Evolutionary conservation across 2,113 vertebrate genomes (phyloP).

Genomic region (Eonycteris spelaea): DNA sequence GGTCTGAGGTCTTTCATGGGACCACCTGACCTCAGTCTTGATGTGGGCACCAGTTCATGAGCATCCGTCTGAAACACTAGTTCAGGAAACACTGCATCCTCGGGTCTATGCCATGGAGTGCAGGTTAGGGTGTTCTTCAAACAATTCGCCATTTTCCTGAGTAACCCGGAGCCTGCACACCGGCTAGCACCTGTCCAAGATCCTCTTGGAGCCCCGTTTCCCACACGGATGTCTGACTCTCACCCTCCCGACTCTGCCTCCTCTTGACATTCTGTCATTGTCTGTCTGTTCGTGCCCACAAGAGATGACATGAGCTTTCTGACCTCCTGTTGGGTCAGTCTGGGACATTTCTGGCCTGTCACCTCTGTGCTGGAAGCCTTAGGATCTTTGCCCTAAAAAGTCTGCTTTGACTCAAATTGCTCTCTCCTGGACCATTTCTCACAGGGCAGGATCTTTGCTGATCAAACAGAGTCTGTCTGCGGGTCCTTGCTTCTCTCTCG

Average conservation of each 20-base stretch:
- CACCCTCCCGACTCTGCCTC: background rate
- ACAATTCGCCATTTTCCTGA: background rate
- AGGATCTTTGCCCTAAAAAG: fast-evolving
- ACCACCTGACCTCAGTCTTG: background rate
- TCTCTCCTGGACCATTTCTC: background rate
- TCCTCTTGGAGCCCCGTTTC: too few relatives aligned
- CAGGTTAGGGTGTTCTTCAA: background rate
- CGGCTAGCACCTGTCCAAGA: too few relatives aligned
- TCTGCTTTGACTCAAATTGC: background rate
- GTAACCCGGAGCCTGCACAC: background rate
- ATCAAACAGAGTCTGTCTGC: background rate
- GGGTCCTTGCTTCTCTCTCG: fast-evolving
- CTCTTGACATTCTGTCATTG: too few relatives aligned
- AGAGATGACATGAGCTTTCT: background rate
- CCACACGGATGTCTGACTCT: background rate
- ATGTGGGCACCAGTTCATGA: background rate
- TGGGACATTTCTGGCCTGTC: background rate
- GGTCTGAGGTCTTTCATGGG: background rate
- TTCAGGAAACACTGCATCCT: background rate
- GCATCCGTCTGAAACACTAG: background rate
- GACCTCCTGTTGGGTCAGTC: fast-evolving
- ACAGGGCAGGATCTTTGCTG: background rate
- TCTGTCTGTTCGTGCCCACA: background rate
- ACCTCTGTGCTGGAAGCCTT: fast-evolving
- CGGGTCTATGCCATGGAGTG: fast-evolving